Evolutionary conservation across 2,888 invertebrate species (phyloP), one percentile per base, ranked within the genome.

Genomic region (Polydrusus pterygomalis): DNA sequence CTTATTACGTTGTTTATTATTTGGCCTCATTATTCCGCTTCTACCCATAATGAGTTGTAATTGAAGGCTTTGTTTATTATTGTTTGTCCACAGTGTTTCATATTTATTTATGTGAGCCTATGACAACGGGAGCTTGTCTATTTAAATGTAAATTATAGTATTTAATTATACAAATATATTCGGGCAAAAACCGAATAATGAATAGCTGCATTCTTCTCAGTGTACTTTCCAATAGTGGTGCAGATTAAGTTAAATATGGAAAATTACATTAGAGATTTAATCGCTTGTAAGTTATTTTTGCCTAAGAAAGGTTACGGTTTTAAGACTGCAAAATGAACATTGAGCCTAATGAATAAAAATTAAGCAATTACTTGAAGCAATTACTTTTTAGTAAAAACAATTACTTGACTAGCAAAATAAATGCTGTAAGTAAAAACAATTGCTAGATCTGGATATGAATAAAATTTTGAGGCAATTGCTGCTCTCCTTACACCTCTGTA

Each of bases 1-100:
- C 82, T 82, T 81, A 82, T 82, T 82, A 81, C 79, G 78, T 81
- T 79, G 79, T 83, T 81, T 81, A 82, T 82, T 81, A 81, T 83
- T 82, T 81, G 81, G 80, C 82, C 81, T 79, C 79, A 82, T 82
- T 81, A 81, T 80, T 72, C 70, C 72, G 71, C 30, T 43, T 43
- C 58, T 34, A 18, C 58, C 79, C 77, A 77, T 82, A 83, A 82
- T 82, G 78, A 82, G 79, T 75, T 70, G 80, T 81, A 82, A 83
- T 82, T 82, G 82, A 82, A 81, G 78, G 80, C 75, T 68, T 81
- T 81, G 80, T 83, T 83, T 83, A 83, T 79, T 77, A 77, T 68
- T 77, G 78, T 78, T 81, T 77, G 79, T 80, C 77, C 77, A 78
- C 79, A 78, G 79, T 82, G 81, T 82, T 82, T 83, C 82, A 82